A percentile compares a stretch with the other conserved stretches of the same genome.
phyloP scores from a whole-genome alignment of 2,113 vertebrate genomes.

The Illadopsis cleaveri region DNA sequence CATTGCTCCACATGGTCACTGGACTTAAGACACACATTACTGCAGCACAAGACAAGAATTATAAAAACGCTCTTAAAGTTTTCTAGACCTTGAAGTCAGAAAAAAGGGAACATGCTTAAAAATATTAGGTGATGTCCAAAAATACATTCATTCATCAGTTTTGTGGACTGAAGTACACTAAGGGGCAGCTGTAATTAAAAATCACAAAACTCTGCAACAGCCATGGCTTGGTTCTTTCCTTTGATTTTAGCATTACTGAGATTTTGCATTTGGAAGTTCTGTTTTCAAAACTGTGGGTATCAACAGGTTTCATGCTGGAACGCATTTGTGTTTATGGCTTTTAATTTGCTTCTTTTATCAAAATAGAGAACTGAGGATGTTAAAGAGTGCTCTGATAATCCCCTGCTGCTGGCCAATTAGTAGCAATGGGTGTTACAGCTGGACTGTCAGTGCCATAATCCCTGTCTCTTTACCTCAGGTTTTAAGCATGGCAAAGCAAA shows the following conservation, averaged over 20 bases:
- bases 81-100: not conserved
- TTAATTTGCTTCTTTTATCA: not conserved
- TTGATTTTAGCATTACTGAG: not conserved
- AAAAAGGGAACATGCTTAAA: not conserved
- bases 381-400: not conserved
- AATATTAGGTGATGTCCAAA: not conserved
- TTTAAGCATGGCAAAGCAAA: slow-evolving; percentile 50
- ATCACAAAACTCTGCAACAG: not conserved
- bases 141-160: not conserved
- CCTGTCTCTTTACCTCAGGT: not conserved
- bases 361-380: not conserved
- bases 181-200: not conserved
- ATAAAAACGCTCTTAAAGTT: not conserved
- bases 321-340: not conserved
- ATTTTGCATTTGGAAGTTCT: not conserved
- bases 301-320: not conserved
- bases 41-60: not conserved
- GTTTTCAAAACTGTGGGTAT: not conserved
- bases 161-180: not conserved
- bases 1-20: not conserved
- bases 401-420: slow-evolving; percentile 51
- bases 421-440: not conserved
- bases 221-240: not conserved
- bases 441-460: slow-evolving; percentile 12
- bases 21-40: not conserved